Conservation (phyloP, 2,797 vertebrate genomes). For the Mormyrus hasselquistii region DNA sequence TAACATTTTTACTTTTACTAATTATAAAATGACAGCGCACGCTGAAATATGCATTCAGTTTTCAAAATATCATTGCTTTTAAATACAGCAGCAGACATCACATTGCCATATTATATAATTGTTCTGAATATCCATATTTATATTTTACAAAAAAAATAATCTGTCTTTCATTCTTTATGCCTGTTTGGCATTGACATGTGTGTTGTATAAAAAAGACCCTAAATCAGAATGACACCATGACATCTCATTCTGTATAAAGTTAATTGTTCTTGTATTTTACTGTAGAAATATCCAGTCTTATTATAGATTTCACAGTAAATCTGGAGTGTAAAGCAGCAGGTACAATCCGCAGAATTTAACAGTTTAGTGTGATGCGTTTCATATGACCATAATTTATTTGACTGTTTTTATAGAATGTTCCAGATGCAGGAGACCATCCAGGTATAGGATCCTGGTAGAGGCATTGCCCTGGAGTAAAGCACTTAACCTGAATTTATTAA, state of each 20-base stretch:
- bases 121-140: neutral
- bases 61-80: neutral
- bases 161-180: neutral
- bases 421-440: neutral
- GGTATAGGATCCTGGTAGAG: neutral
- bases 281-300: neutral
- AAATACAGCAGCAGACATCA: neutral
- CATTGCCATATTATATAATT: neutral
- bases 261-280: neutral
- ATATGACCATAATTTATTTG: neutral
- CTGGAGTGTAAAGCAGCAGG: neutral
- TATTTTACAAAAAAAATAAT: neutral
- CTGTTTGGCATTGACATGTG: neutral
- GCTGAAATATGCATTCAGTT: neutral
- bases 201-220: neutral
- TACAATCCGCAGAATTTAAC: neutral
- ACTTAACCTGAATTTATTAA: slow-evolving; percentile 17
- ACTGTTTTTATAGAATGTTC: slow-evolving; percentile 1
- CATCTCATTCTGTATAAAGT: neutral
- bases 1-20: neutral
- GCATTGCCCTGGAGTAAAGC: neutral
- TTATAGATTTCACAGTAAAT: slow-evolving; percentile 7
- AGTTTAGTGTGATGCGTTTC: neutral
- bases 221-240: neutral
- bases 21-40: neutral